These are phyloP conservation scores for Corythaixoides concolor DNA, from an alignment of 2,113 vertebrate genomes.

Conservation along the genomic window DNA sequence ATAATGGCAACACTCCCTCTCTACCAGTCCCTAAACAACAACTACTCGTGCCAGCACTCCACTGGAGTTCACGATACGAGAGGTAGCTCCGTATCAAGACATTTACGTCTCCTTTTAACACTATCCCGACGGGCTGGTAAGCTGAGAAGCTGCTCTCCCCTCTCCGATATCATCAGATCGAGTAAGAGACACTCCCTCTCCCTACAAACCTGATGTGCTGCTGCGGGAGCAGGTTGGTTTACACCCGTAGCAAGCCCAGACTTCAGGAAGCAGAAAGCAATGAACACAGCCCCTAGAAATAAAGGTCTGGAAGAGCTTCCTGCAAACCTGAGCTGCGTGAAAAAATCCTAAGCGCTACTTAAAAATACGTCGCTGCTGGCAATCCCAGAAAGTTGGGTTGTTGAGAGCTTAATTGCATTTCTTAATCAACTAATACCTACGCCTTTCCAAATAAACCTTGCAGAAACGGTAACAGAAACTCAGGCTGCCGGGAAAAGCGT, in stretches of 20 bases:
- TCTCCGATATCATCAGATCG: background rate
- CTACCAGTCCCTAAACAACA: rapidly evolving
- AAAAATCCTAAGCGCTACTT: background rate
- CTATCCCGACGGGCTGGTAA: background rate
- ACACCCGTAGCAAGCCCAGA: rapidly evolving
- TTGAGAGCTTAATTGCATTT: constrained; percentile 31
- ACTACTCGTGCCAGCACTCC: rapidly evolving
- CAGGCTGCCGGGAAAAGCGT: background rate
- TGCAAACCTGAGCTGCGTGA: background rate
- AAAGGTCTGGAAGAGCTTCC: background rate
- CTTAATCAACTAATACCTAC: background rate
- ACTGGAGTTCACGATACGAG: background rate
- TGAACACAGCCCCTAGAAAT: rapidly evolving
- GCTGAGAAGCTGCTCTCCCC: constrained; percentile 1
- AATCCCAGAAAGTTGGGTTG: background rate
- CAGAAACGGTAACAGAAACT: background rate
- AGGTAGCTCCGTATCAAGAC: rapidly evolving
- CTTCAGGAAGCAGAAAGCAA: background rate
- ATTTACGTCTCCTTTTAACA: background rate
- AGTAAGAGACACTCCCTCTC: constrained; percentile 18
- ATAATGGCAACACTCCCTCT: too few relatives aligned
- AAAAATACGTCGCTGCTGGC: background rate
- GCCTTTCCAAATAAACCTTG: background rate
- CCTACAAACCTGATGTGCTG: background rate
- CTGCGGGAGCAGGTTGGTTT: background rate